phyloP scores from a whole-genome alignment of 2,797 vertebrate species.

The Propithecus deckenii region DNA sequence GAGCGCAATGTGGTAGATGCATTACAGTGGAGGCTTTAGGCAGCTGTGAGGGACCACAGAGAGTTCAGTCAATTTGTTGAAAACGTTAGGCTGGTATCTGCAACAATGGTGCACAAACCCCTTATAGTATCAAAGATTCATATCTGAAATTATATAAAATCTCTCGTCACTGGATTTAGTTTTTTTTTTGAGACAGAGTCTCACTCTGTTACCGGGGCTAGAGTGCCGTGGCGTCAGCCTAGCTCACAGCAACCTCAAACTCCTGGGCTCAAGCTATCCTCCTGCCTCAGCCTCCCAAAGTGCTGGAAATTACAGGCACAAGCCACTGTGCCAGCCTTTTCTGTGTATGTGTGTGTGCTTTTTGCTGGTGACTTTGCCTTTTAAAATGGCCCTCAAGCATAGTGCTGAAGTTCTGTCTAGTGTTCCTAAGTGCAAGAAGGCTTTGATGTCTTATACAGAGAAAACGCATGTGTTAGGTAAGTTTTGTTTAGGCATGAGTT shows the following conservation, averaged over 20 bases:
- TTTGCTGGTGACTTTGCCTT: background rate
- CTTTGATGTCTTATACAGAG: background rate
- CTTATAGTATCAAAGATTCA: background rate
- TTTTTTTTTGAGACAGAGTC: no score
- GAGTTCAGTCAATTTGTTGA: background rate
- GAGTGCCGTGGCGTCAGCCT: no score
- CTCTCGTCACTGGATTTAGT: background rate
- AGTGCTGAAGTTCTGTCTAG: background rate
- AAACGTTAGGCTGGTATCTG: background rate
- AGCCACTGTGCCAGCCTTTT: background rate
- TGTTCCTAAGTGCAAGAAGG: background rate
- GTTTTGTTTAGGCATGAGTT: background rate
- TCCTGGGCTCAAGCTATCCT: background rate
- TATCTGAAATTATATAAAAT: background rate
- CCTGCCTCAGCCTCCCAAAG: background rate
- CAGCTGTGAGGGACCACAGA: background rate
- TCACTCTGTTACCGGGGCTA: background rate
- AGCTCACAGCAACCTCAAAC: background rate
- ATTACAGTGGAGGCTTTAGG: background rate
- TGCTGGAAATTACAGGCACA: background rate
- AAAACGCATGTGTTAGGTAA: background rate
- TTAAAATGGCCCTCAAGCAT: background rate
- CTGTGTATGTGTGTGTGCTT: background rate
- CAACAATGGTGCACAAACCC: background rate
- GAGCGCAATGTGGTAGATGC: background rate